Conservation (phyloP, 2,797 vertebrate species). For the Sardinella longiceps region DNA sequence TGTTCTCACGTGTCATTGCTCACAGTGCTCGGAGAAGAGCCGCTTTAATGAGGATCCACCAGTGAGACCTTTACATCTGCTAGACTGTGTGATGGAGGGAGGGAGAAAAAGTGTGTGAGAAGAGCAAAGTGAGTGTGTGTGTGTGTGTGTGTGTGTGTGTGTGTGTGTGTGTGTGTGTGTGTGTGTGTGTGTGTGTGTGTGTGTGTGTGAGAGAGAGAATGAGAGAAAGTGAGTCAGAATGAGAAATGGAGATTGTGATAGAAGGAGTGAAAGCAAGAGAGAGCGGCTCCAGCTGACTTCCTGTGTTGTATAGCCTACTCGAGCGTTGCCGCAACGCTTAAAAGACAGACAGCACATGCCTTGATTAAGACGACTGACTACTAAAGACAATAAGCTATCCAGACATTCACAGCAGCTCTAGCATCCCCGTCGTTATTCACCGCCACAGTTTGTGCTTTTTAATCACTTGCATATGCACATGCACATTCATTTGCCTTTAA, state of each 20-base stretch:
- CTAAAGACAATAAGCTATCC: background rate
- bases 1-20: background rate
- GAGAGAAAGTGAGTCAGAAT: background rate
- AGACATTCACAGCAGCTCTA: background rate
- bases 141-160: too few species aligned
- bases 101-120: constrained; percentile 1
- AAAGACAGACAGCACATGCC: background rate
- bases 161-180: background rate
- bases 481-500: background rate
- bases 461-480: background rate
- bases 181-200: background rate
- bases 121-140: background rate
- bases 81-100: background rate
- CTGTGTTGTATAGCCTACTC: background rate
- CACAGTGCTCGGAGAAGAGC: background rate
- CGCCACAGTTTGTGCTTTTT: background rate
- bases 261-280: background rate
- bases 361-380: background rate
- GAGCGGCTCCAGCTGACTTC: background rate
- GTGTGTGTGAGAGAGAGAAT: background rate
- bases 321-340: background rate
- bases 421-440: too few species aligned
- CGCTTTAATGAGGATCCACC: background rate
- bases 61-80: background rate
- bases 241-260: background rate